Conservation (phyloP, 2,113 vertebrate genomes). For the Aramus guarauna region DNA sequence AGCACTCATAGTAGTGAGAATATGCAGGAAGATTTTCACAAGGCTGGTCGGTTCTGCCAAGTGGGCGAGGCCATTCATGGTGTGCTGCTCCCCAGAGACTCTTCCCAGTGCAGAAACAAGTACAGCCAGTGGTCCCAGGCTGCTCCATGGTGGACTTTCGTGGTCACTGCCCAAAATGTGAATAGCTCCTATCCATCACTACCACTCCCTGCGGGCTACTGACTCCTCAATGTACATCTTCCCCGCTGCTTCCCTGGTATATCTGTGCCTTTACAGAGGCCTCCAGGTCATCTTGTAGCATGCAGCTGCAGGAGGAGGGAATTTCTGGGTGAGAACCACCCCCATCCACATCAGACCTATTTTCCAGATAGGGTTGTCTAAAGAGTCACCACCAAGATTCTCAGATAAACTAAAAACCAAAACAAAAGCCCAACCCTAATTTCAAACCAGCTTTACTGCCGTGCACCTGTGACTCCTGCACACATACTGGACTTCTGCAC, state of each 20-base stretch:
- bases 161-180: background rate
- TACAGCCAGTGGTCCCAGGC: background rate
- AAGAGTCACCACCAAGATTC: background rate
- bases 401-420: background rate
- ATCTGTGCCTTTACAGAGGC: background rate
- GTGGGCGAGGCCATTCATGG: background rate
- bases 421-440: background rate
- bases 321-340: background rate
- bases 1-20: background rate
- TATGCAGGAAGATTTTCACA: background rate
- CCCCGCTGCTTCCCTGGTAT: background rate
- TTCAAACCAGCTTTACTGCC: background rate
- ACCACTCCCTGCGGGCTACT: background rate
- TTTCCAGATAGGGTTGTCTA: background rate
- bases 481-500: fast-evolving
- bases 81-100: background rate
- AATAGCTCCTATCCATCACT: background rate
- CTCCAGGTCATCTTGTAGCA: fast-evolving
- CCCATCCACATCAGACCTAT: background rate
- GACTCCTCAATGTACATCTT: background rate
- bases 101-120: background rate
- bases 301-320: background rate
- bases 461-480: background rate
- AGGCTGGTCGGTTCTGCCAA: background rate
- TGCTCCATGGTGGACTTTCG: background rate